Percentiles rank a stretch among this genome's conserved stretches.
Conservation (phyloP, 2,113 vertebrate genomes). For the Hypanus sabinus region DNA sequence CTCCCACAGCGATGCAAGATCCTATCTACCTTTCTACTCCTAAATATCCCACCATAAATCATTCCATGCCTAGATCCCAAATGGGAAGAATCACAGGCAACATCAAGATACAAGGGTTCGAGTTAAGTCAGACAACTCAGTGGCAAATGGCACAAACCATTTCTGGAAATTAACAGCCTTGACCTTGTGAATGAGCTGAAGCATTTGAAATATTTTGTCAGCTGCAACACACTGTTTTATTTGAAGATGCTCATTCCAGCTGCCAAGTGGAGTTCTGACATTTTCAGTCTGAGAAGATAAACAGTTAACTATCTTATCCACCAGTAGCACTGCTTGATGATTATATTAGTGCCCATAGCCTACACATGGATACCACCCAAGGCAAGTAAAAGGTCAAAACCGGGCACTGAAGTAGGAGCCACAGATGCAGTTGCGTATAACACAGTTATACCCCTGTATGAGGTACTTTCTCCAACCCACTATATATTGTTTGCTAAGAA, state of each 20-base stretch:
- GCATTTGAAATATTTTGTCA: not conserved
- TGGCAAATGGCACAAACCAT: not conserved
- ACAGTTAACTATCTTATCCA: not conserved
- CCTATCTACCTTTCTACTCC: too few relatives aligned
- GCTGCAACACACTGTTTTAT: not conserved
- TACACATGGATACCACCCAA: not conserved
- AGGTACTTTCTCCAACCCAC: not conserved
- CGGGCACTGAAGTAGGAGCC: not conserved
- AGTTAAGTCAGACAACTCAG: not conserved
- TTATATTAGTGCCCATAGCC: too few relatives aligned
- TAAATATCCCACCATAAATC: not conserved
- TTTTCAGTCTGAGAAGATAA: not conserved
- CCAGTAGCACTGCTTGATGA: not conserved
- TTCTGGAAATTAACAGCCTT: not conserved
- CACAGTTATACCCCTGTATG: not conserved
- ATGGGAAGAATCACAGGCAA: not conserved
- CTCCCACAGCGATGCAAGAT: too few relatives aligned
- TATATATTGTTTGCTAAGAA: not conserved
- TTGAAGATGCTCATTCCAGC: not conserved
- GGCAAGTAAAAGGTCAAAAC: not conserved
- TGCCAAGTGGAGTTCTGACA: not conserved
- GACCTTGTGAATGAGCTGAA: conserved; percentile 17
- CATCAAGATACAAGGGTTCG: not conserved
- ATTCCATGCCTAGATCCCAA: not conserved
- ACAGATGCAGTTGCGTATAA: not conserved